A percentile compares a stretch with the other conserved stretches of the same genome.
Evolutionary conservation across 2,113 vertebrate genomes (phyloP).

Genomic region (Irena cyanogastra): DNA sequence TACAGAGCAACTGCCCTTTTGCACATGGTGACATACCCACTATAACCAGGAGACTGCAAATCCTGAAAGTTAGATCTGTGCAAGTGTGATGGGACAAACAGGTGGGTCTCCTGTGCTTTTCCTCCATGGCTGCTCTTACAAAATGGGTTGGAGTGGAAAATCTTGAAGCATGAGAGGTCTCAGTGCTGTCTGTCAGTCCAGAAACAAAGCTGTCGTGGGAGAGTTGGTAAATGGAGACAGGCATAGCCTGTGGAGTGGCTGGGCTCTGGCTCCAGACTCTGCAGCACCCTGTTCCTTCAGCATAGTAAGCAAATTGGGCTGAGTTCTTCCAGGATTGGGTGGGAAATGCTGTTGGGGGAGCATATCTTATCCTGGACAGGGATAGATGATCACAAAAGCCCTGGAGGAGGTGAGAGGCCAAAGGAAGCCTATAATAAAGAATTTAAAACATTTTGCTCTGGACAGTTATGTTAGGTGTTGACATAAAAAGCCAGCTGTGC

Average conservation of each 20-base stretch:
- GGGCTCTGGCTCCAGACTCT: background rate
- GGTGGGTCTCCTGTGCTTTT: background rate
- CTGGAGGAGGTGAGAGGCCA: background rate
- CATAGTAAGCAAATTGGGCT: background rate
- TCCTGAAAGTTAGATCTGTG: background rate
- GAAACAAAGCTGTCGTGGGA: background rate
- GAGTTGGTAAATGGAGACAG: background rate
- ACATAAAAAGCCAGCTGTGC: background rate
- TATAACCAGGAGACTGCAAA: background rate
- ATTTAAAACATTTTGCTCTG: background rate
- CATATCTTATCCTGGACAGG: background rate
- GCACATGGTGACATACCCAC: background rate
- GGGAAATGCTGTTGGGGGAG: background rate
- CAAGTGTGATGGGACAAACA: background rate
- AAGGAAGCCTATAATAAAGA: background rate
- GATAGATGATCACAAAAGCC: background rate
- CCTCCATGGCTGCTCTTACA: background rate
- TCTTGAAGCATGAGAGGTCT: background rate
- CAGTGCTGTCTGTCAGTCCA: background rate
- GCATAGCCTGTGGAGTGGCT: background rate
- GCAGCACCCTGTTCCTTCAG: background rate
- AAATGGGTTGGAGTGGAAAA: background rate
- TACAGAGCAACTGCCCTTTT: background rate
- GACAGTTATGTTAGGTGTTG: rapidly evolving
- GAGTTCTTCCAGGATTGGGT: background rate